A percentile compares a stretch with the other conserved stretches of the same genome.
These are phyloP conservation scores for Notothenia coriiceps DNA, from an alignment of 2,113 vertebrate genomes.

Conservation along the genomic window DNA sequence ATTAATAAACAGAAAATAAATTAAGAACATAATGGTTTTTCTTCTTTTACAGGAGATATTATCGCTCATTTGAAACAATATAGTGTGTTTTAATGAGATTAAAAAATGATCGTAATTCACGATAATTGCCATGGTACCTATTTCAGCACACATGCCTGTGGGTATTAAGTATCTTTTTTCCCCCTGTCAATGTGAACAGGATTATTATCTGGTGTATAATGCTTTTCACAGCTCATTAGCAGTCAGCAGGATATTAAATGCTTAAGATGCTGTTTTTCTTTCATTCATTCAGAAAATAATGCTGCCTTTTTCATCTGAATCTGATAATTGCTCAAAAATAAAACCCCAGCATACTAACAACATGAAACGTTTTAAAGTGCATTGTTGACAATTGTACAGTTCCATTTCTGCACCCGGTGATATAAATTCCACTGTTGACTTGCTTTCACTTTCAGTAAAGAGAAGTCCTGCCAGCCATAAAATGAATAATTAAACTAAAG, in stretches of 20 bases:
- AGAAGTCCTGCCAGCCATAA: neutral
- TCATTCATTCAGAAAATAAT: constrained; percentile 52
- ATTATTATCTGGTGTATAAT: constrained; percentile 62
- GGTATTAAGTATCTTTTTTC: constrained; percentile 43
- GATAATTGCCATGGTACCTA: constrained; percentile 52
- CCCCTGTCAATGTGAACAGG: constrained; percentile 40
- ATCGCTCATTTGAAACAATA: constrained; percentile 41
- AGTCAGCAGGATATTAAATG: constrained; percentile 70
- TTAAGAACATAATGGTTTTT: constrained; percentile 20
- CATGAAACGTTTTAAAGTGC: constrained; percentile 10
- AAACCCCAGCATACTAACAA: constrained; percentile 36
- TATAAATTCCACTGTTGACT: constrained; percentile 1
- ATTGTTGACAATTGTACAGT: neutral
- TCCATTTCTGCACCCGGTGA: constrained; percentile 27
- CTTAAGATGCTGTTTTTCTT: constrained; percentile 58
- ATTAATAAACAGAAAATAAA: constrained; percentile 6
- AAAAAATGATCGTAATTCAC: constrained; percentile 53
- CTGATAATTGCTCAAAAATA: constrained; percentile 35
- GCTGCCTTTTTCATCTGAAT: constrained; percentile 54
- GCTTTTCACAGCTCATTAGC: constrained; percentile 70
- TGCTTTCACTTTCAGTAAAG: constrained; percentile 31
- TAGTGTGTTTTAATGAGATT: constrained; percentile 54
- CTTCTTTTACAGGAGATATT: constrained; percentile 23
- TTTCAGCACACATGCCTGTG: constrained; percentile 40
- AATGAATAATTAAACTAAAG: neutral